phyloP scores from a whole-genome alignment of 1,140 invertebrate genomes.

The Stegodyphus mimosarum region DNA sequence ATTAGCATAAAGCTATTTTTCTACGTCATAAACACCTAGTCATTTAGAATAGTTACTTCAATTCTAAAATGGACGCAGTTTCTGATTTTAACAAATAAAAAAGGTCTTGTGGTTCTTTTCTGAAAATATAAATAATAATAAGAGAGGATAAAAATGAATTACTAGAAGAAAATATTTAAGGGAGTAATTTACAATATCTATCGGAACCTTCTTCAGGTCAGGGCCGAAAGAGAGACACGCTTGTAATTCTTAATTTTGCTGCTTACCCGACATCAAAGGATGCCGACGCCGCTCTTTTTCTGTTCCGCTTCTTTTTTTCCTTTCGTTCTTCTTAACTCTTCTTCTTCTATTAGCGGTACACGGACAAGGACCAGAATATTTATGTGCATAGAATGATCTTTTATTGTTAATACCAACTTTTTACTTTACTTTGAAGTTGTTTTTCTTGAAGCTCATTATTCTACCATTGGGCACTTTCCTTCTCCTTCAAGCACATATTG shows the following conservation, averaged over 20 bases:
- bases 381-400: not conserved
- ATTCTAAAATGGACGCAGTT: no score
- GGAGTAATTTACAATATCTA: not conserved
- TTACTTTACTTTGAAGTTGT: not conserved
- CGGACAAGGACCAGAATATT: not conserved
- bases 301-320: not conserved
- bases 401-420: not conserved
- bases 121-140: no score
- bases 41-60: no score
- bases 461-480: no score
- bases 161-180: not conserved
- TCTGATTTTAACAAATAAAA: no score
- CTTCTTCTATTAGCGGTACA: no score
- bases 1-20: no score
- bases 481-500: no score
- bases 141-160: not conserved
- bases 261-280: not conserved
- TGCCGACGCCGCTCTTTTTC: not conserved
- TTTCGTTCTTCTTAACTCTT: no score
- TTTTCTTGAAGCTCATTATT: not conserved
- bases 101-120: no score
- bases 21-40: no score
- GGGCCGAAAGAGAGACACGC: constrained; percentile 4
- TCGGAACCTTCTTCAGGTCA: not conserved
- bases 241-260: not conserved